A percentile compares a stretch with the other conserved stretches of the same genome.
phyloP scores from a whole-genome alignment of 2,113 vertebrate genomes.

The Thinocorus orbignyianus region DNA sequence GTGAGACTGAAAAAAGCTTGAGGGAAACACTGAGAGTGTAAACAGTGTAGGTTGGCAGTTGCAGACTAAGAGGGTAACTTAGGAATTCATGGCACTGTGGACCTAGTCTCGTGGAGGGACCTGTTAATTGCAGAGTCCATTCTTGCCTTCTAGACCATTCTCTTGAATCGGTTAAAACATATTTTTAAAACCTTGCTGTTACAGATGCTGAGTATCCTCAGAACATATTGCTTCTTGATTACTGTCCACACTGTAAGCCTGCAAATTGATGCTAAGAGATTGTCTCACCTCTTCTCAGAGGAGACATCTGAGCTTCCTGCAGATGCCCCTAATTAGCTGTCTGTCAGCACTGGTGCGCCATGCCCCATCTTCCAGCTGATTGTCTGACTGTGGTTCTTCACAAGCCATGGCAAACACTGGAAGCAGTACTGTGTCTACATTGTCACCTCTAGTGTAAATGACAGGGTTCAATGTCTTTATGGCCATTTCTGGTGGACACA shows the following conservation, averaged over 20 bases:
- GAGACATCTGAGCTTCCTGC: background rate
- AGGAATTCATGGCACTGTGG: background rate
- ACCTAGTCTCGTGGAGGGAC: background rate
- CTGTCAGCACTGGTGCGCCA: background rate
- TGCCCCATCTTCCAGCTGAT: background rate
- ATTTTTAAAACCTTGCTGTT: background rate
- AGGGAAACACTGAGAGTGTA: background rate
- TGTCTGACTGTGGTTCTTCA: background rate
- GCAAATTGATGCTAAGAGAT: background rate
- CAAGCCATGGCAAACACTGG: background rate
- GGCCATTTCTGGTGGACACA: background rate
- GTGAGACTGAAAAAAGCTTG: background rate
- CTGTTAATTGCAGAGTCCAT: background rate
- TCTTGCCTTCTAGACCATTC: background rate
- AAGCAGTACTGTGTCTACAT: background rate
- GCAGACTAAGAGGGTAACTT: background rate
- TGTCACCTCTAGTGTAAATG: background rate
- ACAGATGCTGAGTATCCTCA: background rate
- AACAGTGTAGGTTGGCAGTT: background rate
- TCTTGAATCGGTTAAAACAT: background rate
- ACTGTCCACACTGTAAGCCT: background rate
- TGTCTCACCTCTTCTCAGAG: background rate
- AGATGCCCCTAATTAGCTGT: background rate
- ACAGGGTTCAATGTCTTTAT: background rate
- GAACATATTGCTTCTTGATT: background rate